Percentiles rank a stretch among this genome's conserved stretches.
Evolutionary conservation across 2,888 invertebrate genomes (phyloP).

Genomic region (Cynaeus angustus): DNA sequence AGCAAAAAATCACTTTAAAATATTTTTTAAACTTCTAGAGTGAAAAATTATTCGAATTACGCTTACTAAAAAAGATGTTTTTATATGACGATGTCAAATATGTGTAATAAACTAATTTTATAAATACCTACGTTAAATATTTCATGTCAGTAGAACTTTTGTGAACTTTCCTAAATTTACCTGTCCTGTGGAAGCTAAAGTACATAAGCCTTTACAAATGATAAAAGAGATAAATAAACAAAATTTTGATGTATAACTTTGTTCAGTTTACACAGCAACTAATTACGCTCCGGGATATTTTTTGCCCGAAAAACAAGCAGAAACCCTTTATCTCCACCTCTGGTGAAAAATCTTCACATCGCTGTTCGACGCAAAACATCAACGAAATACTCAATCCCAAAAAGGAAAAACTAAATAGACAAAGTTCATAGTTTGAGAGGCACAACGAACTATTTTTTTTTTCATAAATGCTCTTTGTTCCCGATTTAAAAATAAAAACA

Average conservation of each 20-base stretch:
- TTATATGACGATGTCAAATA: no score
- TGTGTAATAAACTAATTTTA: no score
- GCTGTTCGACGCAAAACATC: neutral
- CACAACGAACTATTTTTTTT: no score
- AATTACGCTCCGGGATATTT: conserved; percentile 10
- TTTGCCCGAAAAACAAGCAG: conserved; percentile 7
- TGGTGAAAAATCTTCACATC: neutral
- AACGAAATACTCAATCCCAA: neutral
- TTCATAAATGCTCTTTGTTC: no score
- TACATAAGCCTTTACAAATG: conserved; percentile 3
- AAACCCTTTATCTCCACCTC: neutral
- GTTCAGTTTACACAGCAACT: conserved; percentile 19
- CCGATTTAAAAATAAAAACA: no score
- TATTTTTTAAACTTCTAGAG: neutral
- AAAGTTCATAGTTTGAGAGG: no score
- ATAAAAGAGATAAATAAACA: conserved; percentile 21
- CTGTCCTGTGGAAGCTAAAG: conserved; percentile 1
- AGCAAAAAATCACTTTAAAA: neutral
- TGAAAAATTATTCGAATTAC: no score
- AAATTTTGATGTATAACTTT: conserved; percentile 11
- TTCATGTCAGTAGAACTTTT: conserved; percentile 1
- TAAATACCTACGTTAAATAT: neutral
- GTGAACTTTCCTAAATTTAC: conserved; percentile 5
- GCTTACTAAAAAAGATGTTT: no score
- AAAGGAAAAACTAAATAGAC: neutral